Conservation (phyloP, 2,113 vertebrate species). For the Paradisaea rubra region DNA sequence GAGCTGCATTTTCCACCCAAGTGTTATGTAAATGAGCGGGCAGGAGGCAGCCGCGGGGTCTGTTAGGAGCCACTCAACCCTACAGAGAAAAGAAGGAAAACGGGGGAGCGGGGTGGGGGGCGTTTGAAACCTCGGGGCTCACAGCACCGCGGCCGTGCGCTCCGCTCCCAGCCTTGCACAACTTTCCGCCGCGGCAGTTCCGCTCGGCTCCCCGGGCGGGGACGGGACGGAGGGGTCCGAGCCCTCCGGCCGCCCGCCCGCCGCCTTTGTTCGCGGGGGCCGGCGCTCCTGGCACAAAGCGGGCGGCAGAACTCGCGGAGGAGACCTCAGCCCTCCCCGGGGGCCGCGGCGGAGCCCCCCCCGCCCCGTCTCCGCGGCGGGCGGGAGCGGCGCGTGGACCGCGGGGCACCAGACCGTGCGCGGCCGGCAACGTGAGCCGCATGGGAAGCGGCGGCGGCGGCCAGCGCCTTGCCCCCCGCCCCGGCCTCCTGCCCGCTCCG, state of each 20-base stretch:
- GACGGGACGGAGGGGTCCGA: not conserved
- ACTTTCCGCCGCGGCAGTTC: constrained; percentile 8
- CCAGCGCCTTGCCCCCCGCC: not conserved
- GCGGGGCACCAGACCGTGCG: not conserved
- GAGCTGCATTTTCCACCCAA: not conserved
- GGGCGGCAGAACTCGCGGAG: not conserved
- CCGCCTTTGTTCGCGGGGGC: constrained; percentile 24
- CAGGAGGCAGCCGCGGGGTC: not conserved
- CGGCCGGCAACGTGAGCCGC: constrained; percentile 11
- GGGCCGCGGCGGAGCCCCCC: not conserved
- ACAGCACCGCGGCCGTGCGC: not conserved
- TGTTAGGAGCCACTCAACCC: not conserved
- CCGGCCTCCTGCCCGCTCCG: not conserved
- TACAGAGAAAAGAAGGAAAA: not conserved
- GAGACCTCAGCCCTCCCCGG: not conserved
- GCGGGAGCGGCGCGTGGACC: not conserved
- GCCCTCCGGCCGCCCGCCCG: not conserved
- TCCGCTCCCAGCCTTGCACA: not conserved
- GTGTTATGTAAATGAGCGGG: not conserved
- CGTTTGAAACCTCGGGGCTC: not conserved
- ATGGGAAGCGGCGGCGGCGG: not conserved
- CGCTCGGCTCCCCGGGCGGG: not conserved
- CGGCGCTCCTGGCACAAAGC: not conserved
- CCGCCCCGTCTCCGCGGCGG: not conserved
- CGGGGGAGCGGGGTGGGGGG: not conserved